A percentile compares a stretch with the other conserved stretches of the same genome.
Conservation (phyloP, 2,797 vertebrate genomes). For the Xiphorhynchus erythropygius region DNA sequence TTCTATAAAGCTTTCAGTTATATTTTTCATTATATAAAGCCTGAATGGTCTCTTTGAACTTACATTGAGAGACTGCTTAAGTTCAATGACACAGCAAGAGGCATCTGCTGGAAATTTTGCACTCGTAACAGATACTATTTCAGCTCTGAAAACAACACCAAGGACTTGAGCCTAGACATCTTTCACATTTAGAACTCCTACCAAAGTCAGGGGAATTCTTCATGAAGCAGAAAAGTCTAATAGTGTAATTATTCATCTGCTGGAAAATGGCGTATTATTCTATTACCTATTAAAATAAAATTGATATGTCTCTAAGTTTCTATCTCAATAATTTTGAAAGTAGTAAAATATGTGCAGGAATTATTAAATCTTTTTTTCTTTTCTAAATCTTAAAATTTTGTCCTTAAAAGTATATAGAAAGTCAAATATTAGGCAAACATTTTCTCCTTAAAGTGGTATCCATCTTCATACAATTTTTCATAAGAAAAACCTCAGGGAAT, state of each 20-base stretch:
- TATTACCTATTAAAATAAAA: constrained; percentile 30
- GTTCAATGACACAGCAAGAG: background rate
- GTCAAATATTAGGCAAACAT: constrained; percentile 2
- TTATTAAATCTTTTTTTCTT: constrained; percentile 1
- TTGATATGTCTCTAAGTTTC: background rate
- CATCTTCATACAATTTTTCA: background rate
- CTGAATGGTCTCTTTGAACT: background rate
- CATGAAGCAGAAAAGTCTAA: constrained; percentile 33
- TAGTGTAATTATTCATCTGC: constrained; percentile 16
- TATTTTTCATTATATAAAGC: background rate
- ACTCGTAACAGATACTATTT: background rate
- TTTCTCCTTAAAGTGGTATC: background rate
- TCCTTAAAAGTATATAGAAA: constrained; percentile 26
- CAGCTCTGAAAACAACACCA: background rate
- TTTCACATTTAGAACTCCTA: constrained; percentile 8
- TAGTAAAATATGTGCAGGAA: constrained; percentile 12
- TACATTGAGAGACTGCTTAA: background rate
- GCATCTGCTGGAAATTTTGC: background rate
- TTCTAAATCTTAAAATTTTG: background rate
- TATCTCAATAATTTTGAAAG: constrained; percentile 48
- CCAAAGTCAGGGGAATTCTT: constrained; percentile 31
- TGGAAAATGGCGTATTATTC: constrained; percentile 8
- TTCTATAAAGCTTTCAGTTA: background rate
- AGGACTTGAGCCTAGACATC: background rate
- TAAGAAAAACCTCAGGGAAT: background rate